Conservation (phyloP, 2,113 vertebrate genomes). For the Protobothrops flavoviridis region DNA sequence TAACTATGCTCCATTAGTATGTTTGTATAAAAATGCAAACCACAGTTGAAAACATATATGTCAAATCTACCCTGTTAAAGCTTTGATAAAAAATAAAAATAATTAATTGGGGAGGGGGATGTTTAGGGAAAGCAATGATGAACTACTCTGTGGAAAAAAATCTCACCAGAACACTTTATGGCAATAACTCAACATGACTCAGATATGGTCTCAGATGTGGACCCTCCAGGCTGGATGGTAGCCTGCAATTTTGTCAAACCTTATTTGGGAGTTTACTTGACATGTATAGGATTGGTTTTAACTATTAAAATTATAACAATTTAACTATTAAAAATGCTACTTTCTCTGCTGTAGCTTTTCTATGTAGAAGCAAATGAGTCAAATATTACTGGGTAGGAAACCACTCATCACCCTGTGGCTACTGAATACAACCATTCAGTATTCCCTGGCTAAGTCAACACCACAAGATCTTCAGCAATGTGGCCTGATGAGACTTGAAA, state of each 20-base stretch:
- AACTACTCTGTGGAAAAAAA: background rate
- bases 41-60: background rate
- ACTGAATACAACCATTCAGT: slow-evolving; percentile 20
- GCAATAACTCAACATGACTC: background rate
- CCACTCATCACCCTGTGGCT: slow-evolving; percentile 7
- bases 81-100: background rate
- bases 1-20: background rate
- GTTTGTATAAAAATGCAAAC: background rate
- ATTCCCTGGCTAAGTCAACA: slow-evolving; percentile 16
- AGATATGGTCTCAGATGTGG: background rate
- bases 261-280: background rate
- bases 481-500: slow-evolving; percentile 36
- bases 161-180: background rate
- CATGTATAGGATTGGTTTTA: background rate
- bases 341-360: slow-evolving; percentile 8
- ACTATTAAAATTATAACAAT: background rate
- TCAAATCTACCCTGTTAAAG: background rate
- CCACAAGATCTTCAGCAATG: slow-evolving; percentile 5
- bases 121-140: background rate
- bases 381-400: slow-evolving; percentile 5
- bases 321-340: background rate
- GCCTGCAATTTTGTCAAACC: background rate
- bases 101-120: background rate
- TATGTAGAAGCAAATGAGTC: background rate
- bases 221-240: background rate